These are phyloP conservation scores for Austrofundulus limnaeus DNA, from an alignment of 2,113 vertebrate species.

Conservation along the genomic window DNA sequence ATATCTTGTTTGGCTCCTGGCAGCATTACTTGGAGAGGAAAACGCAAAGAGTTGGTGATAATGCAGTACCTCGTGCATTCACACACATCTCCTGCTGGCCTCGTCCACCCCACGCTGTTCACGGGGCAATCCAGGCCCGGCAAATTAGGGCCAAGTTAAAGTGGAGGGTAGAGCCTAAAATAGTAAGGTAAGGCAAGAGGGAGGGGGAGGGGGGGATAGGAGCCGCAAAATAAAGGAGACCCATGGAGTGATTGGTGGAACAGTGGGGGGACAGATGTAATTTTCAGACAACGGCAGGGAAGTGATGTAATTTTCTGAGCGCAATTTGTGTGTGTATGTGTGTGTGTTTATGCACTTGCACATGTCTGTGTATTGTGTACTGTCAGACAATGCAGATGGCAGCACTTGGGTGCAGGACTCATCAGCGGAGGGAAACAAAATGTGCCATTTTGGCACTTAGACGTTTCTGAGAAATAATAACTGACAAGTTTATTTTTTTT, in stretches of 20 bases:
- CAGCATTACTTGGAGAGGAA: conserved; percentile 74
- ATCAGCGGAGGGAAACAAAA: conserved; percentile 50
- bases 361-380: conserved; percentile 20
- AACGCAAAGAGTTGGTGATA: conserved; percentile 79
- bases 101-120: conserved; percentile 77
- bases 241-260: conserved; percentile 76
- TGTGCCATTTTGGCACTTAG: conserved; percentile 42
- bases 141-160: conserved; percentile 79
- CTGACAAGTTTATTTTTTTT: conserved; percentile 31
- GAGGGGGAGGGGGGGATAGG: background rate
- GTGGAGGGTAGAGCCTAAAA: conserved; percentile 65
- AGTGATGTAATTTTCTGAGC: conserved; percentile 71
- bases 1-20: conserved; percentile 80
- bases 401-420: conserved; percentile 45
- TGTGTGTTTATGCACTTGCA: conserved; percentile 24
- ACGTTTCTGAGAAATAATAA: conserved; percentile 27
- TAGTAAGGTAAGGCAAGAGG: conserved; percentile 48
- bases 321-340: conserved; percentile 62
- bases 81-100: conserved; percentile 62
- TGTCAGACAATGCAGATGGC: conserved; percentile 54
- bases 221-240: conserved; percentile 27
- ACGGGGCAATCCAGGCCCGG: conserved; percentile 71
- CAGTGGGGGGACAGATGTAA: conserved; percentile 75
- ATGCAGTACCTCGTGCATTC: conserved; percentile 62
- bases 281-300: conserved; percentile 72